Conservation (phyloP, 2,797 vertebrate species). For the Xyrichtys novacula region DNA sequence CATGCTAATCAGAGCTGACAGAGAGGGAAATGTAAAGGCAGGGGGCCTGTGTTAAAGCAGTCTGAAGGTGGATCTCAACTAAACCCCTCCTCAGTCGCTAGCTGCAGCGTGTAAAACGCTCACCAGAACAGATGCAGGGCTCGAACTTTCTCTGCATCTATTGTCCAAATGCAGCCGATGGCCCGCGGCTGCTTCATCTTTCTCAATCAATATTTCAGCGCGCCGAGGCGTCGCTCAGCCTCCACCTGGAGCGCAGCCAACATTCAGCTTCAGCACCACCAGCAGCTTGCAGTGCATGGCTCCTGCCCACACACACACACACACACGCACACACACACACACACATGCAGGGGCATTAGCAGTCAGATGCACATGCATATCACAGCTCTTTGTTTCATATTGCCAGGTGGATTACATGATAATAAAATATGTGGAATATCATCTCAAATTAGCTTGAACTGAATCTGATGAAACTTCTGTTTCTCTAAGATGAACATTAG, state of each 20-base stretch:
- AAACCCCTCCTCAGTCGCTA: conserved; percentile 29
- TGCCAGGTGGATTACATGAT: conserved; percentile 62
- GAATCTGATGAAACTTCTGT: conserved; percentile 17
- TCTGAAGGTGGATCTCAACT: conserved; percentile 27
- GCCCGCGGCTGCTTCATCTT: conserved; percentile 61
- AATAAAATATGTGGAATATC: conserved; percentile 29
- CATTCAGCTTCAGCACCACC: conserved; percentile 57
- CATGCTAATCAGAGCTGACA: conserved; percentile 31
- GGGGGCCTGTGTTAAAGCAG: background rate
- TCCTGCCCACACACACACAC: conserved; percentile 68
- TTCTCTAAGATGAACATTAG: conserved; percentile 29
- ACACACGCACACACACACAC: conserved; percentile 44
- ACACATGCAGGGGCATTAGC: conserved; percentile 36
- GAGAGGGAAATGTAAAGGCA: conserved; percentile 12
- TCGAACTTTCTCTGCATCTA: conserved; percentile 57
- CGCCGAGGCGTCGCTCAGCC: conserved; percentile 74
- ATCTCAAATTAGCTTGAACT: conserved; percentile 25
- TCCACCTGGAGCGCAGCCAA: conserved; percentile 79
- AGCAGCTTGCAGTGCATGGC: conserved; percentile 56
- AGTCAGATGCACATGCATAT: conserved; percentile 37
- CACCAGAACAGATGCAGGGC: conserved; percentile 27
- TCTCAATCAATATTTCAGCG: conserved; percentile 78
- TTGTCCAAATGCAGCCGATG: conserved; percentile 64
- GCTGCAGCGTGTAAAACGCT: conserved; percentile 16
- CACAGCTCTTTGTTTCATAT: conserved; percentile 49